Conservation (phyloP, 2,888 invertebrate species). For the Agrochola lychnidis region DNA sequence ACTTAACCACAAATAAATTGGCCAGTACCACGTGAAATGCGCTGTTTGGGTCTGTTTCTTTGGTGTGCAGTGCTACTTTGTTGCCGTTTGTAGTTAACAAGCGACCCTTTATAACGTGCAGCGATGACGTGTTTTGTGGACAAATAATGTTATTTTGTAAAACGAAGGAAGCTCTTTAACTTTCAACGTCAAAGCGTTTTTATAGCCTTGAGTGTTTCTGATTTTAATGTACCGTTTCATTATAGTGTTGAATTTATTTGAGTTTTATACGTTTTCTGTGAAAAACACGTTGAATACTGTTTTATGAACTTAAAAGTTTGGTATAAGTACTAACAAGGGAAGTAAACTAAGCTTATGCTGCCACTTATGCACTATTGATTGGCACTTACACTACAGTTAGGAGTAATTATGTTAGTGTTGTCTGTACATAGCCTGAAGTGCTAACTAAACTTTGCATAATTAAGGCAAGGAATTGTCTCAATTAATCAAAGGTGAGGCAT, state of each 20-base stretch:
- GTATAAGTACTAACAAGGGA: neutral
- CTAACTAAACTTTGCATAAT: conserved; percentile 55
- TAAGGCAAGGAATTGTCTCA: conserved; percentile 37
- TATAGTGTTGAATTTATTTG: conserved; percentile 4
- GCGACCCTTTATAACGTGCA: conserved; percentile 59
- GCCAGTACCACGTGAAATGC: conserved; percentile 83
- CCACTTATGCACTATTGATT: conserved; percentile 45
- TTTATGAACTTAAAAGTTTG: conserved; percentile 1
- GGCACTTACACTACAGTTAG: conserved; percentile 36
- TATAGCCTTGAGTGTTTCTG: conserved; percentile 10
- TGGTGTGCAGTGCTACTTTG: conserved; percentile 69
- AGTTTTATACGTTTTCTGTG: neutral
- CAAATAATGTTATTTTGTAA: conserved; percentile 51
- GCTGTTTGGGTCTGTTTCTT: conserved; percentile 74
- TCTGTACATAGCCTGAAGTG: conserved; percentile 54
- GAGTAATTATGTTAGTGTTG: conserved; percentile 55
- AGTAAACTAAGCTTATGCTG: conserved; percentile 5
- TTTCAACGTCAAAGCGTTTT: conserved; percentile 13
- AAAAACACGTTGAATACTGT: neutral
- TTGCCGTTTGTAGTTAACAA: conserved; percentile 70
- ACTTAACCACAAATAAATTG: conserved; percentile 90
- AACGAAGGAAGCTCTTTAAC: conserved; percentile 37
- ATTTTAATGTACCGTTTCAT: conserved; percentile 19
- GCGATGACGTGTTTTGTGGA: conserved; percentile 52
- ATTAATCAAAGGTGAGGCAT: conserved; percentile 55